Base-by-base conservation (phyloP, 2,113 vertebrate genomes). In the Dendropsophus ebraccatus region DNA sequence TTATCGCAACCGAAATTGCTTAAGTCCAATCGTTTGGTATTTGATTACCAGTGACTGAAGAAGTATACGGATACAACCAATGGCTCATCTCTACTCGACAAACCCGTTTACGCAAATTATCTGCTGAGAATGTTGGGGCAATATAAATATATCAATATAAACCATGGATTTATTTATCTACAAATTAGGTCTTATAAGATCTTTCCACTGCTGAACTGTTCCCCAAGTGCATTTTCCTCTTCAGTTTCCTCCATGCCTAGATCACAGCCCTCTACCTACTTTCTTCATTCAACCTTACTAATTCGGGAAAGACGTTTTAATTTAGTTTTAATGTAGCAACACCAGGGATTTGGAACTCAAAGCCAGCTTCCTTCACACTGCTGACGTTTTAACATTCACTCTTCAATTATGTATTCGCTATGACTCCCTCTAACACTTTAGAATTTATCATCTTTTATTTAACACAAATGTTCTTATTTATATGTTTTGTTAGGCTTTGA, bases 361-460 rank as follows among this genome's bases (percentile, higher is more conserved):
- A 88, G 1, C 41, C 76, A 89, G 87, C 32, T 84, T 84, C 50
- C 87, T 50, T 86, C n/a, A 86, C 84, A 87, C 87, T 76, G 86
- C 79, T 88, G 80, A 35, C 45, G 77, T 88, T 89, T 79, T 83
- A 88, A 87, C 52, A 72, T 88, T 87, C 73, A 85, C n/a, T 88
- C 81, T 56, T 91, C 85, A 92, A 92, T 92, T 88, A 92, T 91
- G 83, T 87, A 91, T 92, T 87, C 84, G 90, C 84, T 81, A 73
- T 0, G 1, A 90, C 82, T 77, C 50, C n/a, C 56, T 85, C 83
- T 87, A 90, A 89, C 67, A 87, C 85, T 88, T 90, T 74, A 84
- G 89, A 88, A 87, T 87, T 89, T 87, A 87, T 90, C 87, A 91
- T 91, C 77, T 91, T 91, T 92, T 91, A 91, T 89, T 91, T 90